Evolutionary conservation across 2,888 invertebrate genomes (phyloP), one percentile per base, ranked within the genome.

Genomic region (Tenodera sinensis): DNA sequence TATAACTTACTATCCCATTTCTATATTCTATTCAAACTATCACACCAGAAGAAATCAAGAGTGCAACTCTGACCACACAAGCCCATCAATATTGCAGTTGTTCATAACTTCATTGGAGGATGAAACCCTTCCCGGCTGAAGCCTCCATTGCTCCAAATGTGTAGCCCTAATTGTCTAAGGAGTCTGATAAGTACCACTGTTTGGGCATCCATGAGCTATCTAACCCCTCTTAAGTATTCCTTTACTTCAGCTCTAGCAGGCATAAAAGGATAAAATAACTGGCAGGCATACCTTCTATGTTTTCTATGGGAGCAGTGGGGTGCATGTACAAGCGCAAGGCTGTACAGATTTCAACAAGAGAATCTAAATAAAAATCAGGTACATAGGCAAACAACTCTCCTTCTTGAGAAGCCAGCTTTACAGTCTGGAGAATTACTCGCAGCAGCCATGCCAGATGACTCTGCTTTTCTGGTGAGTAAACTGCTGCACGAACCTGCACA

Each of bases 331-430:
- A 94, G 2, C 95, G 93, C 84, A 97, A 92, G 0, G 96, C 95
- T 91, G 95, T 95, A 92, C 95, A 95, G 3, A 96, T 92, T 91
- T 96, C 96, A 84, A 96, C 93, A 92, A 96, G 94, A 0, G 95
- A 95, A 90, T 96, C 96, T 88, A 97, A 94, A 92, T 96, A 96
- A 93, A 96, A 96, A 91, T 96, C 96, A 0, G 96, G 97, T 25
- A 96, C 95, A 92, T 96, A 97, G 28, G 95, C 95, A 92, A 96
- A 96, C 90, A 96, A 94, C 84, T 95, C 95, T 6, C 95, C 95
- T 83, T 94, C 94, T 81, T 94, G 94, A 0, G 96, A 95, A 0
- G 96, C 95, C 20, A 94, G 93, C 34, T 95, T 93, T 85, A 96
- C 91, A 0, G 96, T 96, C 89, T 94, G 93, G 8, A 96, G 92